A percentile compares a stretch with the other conserved stretches of the same genome.
These are phyloP conservation scores for Ectropis crepuscularia DNA, from an alignment of 2,888 invertebrate genomes.

Conservation along the genomic window DNA sequence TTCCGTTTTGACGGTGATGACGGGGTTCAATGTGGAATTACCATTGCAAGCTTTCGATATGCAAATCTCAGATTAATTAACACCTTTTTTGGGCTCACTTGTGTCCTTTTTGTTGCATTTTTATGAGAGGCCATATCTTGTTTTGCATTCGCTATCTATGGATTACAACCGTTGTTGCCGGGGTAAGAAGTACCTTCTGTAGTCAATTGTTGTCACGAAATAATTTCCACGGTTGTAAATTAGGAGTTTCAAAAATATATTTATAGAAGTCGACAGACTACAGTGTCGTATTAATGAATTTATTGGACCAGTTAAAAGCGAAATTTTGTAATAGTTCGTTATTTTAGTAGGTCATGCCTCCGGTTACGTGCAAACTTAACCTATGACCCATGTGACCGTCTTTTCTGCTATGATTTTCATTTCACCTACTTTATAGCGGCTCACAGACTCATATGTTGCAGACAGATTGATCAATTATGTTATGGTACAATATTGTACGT, in stretches of 20 bases:
- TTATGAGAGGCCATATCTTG: constrained; percentile 37
- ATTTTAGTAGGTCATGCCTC: constrained; percentile 28
- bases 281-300: constrained; percentile 20
- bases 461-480: neutral
- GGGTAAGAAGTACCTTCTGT: neutral
- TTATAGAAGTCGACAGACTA: constrained; percentile 20
- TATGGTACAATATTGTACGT: too few relatives aligned
- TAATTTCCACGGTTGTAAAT: constrained; percentile 13
- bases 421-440: constrained; percentile 24
- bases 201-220: constrained; percentile 4
- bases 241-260: constrained; percentile 19
- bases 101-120: constrained; percentile 42
- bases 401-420: constrained; percentile 16
- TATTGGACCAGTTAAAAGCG: constrained; percentile 28
- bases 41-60: constrained; percentile 60
- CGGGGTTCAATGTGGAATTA: constrained; percentile 55
- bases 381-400: constrained; percentile 31
- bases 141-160: constrained; percentile 18
- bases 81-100: constrained; percentile 47
- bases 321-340: constrained; percentile 32
- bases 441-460: constrained; percentile 8
- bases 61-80: constrained; percentile 53
- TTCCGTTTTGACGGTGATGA: constrained; percentile 53
- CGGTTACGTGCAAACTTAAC: constrained; percentile 29
- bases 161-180: neutral